phyloP scores from a whole-genome alignment of 2,888 invertebrate species.

The Ectemnius cavifrons region DNA sequence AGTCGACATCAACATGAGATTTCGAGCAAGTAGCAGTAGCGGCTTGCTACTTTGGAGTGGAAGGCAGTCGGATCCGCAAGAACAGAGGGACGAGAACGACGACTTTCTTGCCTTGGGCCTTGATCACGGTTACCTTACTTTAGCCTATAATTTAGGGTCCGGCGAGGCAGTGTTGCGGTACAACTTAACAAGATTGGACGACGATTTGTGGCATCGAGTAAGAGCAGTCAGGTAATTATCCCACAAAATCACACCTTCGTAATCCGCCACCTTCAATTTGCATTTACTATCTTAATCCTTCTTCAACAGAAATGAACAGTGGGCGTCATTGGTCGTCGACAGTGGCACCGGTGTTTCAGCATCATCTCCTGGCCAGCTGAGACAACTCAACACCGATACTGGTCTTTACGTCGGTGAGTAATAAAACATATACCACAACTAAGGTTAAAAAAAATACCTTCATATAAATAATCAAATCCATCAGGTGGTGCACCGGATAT shows the following conservation, averaged over 20 bases:
- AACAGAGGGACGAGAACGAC: conserved; percentile 80
- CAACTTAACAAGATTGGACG: conserved; percentile 91
- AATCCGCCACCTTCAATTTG: neutral
- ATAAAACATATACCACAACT: neutral
- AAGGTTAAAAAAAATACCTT: neutral
- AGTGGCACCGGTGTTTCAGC: conserved; percentile 89
- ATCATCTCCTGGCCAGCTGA: conserved; percentile 90
- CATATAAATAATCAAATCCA: neutral
- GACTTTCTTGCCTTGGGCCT: conserved; percentile 93
- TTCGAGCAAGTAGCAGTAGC: conserved; percentile 85
- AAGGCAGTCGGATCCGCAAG: conserved; percentile 79
- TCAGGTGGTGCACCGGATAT: conserved; percentile 90
- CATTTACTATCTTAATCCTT: neutral
- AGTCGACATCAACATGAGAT: conserved; percentile 92
- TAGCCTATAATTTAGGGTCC: conserved; percentile 91
- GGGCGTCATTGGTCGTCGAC: conserved; percentile 93
- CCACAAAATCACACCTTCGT: neutral
- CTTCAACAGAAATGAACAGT: conserved; percentile 87
- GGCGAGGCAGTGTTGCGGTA: conserved; percentile 92
- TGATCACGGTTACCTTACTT: conserved; percentile 86
- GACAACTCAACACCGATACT: conserved; percentile 91
- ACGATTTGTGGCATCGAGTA: conserved; percentile 92
- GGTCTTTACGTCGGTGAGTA: conserved; percentile 92
- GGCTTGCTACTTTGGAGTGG: conserved; percentile 94
- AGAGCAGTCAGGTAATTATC: conserved; percentile 84